Conservation (phyloP, 30 jellyfish, hydroid and myxozoan species). For the Aurelia sp. region DNA sequence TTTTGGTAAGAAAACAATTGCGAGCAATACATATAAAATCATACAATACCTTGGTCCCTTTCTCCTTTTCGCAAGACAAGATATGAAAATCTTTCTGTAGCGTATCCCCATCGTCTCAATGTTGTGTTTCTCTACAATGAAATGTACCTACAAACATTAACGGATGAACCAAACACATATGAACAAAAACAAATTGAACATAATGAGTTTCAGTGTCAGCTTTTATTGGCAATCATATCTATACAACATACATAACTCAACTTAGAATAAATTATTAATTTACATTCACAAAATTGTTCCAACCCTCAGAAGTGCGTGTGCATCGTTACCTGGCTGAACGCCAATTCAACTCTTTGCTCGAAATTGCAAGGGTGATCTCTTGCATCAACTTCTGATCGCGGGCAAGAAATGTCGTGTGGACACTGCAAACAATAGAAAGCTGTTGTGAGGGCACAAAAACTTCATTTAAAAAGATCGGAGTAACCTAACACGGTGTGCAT, state of each 20-base stretch:
- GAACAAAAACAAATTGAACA: neutral
- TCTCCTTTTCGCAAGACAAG: slow-evolving; percentile 83
- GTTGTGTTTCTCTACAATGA: slow-evolving; percentile 60
- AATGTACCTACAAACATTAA: neutral
- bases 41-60: slow-evolving; percentile 12
- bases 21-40: neutral
- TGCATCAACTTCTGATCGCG: slow-evolving; percentile 88
- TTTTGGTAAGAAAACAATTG: no score
- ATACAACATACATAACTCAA: no score
- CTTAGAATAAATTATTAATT: no score
- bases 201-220: no score
- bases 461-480: neutral
- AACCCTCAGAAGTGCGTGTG: neutral
- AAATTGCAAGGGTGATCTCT: slow-evolving; percentile 96
- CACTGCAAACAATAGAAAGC: slow-evolving; percentile 51
- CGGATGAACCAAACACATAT: neutral
- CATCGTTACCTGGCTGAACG: slow-evolving; percentile 77
- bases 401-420: slow-evolving; percentile 92
- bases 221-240: no score
- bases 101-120: slow-evolving; percentile 77
- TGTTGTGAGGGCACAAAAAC: neutral
- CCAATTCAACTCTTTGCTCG: slow-evolving; percentile 82
- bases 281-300: neutral
- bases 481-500: no score
- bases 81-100: slow-evolving; percentile 76